phyloP scores from a whole-genome alignment of 1,140 invertebrate genomes.

The Mya arenaria region DNA sequence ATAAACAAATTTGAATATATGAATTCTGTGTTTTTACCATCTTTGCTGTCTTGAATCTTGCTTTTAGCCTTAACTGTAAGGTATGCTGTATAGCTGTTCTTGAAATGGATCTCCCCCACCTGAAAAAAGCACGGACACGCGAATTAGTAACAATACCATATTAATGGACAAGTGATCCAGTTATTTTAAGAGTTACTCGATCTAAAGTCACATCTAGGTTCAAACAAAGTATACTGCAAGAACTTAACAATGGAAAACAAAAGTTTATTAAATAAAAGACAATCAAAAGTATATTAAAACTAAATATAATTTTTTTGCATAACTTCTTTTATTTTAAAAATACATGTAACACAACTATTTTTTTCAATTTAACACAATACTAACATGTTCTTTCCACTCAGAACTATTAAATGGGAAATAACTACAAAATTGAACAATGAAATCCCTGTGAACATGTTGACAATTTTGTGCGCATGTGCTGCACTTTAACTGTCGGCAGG shows the following conservation, averaged over 20 bases:
- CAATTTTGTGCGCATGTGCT: no score
- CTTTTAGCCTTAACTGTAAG: conserved; percentile 74
- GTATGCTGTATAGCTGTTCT: conserved; percentile 83
- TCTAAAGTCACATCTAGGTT: background rate
- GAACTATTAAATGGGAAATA: no score
- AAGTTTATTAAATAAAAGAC: background rate
- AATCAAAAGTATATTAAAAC: background rate
- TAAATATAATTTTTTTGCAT: background rate
- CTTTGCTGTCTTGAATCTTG: conserved; percentile 50
- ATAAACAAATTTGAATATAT: background rate
- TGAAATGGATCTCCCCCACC: conserved; percentile 82
- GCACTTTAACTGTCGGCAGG: no score
- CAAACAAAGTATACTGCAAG: background rate
- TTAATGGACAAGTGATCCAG: background rate
- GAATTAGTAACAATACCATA: no score
- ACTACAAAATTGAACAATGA: no score
- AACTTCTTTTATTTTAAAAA: no score
- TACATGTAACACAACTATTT: no score
- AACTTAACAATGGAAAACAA: background rate
- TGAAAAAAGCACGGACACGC: conserved; percentile 51
- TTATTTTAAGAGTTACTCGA: background rate
- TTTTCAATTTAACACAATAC: no score
- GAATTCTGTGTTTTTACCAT: background rate
- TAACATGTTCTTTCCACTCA: no score
- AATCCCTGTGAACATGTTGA: no score